phyloP scores from a whole-genome alignment of 2,888 invertebrate genomes.

The Villa cingulata region DNA sequence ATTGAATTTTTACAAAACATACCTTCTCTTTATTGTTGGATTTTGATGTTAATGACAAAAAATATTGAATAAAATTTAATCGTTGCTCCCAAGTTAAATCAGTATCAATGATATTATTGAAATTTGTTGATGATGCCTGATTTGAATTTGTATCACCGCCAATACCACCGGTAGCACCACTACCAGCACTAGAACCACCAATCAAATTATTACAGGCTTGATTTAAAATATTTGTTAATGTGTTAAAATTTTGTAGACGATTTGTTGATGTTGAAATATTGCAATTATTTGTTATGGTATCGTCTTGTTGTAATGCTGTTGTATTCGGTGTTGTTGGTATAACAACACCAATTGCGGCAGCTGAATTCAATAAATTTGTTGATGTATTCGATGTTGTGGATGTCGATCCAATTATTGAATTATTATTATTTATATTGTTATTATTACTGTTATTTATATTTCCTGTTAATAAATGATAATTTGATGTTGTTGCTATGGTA shows the following conservation, averaged over 20 bases:
- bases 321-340: conserved; percentile 27
- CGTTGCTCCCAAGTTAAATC: conserved; percentile 14
- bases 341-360: conserved; percentile 26
- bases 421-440: background rate
- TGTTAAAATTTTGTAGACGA: background rate
- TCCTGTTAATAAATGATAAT: conserved; percentile 4
- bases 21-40: conserved; percentile 4
- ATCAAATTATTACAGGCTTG: background rate
- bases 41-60: conserved; percentile 15
- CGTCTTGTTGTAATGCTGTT: conserved; percentile 4
- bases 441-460: conserved; percentile 1
- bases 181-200: background rate
- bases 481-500: conserved; percentile 9
- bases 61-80: conserved; percentile 16
- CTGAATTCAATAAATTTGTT: conserved; percentile 13
- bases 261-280: conserved; percentile 27
- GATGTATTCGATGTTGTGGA: no score
- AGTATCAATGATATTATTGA: background rate
- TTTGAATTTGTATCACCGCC: no score
- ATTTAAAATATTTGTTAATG: background rate
- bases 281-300: conserved; percentile 5
- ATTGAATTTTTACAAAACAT: background rate
- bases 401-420: background rate
- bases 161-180: background rate
- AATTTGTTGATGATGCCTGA: background rate